Base-by-base conservation (phyloP, 2,113 vertebrate species). In the Noctilio leporinus region DNA sequence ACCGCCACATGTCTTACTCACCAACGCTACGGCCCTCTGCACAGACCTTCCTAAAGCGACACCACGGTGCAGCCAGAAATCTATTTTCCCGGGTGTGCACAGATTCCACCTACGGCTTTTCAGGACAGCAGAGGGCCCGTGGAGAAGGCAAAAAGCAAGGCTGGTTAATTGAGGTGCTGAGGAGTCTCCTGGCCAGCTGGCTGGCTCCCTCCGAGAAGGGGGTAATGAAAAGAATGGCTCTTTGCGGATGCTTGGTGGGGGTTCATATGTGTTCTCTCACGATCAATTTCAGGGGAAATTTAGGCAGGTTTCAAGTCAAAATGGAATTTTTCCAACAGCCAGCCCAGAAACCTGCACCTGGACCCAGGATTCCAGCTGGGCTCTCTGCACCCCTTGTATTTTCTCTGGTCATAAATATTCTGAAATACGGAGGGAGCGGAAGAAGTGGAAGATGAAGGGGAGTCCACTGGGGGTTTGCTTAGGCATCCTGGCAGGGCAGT, bases 231-330 rank as follows among this genome's bases (percentile, higher is more conserved):
- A 81, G 87, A 95, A 47, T 40, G 47, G 35, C n/a, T 86, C 86
- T 84, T 62, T 30, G n/a, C 51, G 78, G 59, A 17, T 4, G 17
- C 89, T 17, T 88, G 72, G n/a, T 82, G 77, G 97, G 97, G 95
- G 89, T 97, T 94, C 92, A 62, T 97, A 86, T 84, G 95, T 97
- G 57, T 96, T 95, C 69, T 84, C 55, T 96, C 96, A 92, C 96
- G 84, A 92, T 96, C 97, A 95, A 81, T 97, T 97, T 93, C 76
- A 10, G 84, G 95, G 72, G 57, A 96, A 89, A 91, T 82, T 97
- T 96, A 96, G 93, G 91, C 86, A 80, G 26, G 35, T 93, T 97
- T 86, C 28, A 67, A 96, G 81, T 95, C 85, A 94, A 83, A 97
- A 97, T 91, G 65, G 62, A 55, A 81, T 72, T 95, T 95, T 69